phyloP scores from a whole-genome alignment of 2,113 vertebrate genomes.

The Cranoglanis bouderius region DNA sequence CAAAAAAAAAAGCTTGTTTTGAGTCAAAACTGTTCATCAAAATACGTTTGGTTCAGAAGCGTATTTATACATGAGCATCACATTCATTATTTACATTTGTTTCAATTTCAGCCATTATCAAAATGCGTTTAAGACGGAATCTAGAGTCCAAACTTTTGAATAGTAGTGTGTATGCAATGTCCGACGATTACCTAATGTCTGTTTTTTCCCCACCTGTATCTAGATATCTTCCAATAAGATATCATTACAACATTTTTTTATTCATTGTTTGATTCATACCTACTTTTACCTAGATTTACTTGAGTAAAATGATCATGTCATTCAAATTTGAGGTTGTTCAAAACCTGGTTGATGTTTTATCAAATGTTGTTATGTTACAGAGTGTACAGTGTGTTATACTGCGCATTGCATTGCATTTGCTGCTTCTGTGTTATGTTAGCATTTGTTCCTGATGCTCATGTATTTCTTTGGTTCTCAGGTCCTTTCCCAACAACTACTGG shows the following conservation, averaged over 20 bases:
- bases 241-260: background rate
- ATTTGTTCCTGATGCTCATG: background rate
- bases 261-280: background rate
- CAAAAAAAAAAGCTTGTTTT: no score
- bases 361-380: background rate
- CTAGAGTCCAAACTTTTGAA: background rate
- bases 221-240: background rate
- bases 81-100: background rate
- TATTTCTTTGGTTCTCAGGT: conserved; percentile 74
- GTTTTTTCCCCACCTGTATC: background rate
- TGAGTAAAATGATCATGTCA: background rate
- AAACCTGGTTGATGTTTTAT: background rate
- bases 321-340: background rate
- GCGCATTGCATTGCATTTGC: background rate
- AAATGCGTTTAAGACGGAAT: background rate
- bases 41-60: background rate
- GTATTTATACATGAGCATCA: background rate
- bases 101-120: background rate
- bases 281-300: background rate
- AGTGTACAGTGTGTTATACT: background rate
- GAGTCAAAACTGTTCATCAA: background rate
- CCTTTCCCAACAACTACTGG: conserved; percentile 98
- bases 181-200: background rate
- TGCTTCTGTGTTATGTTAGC: background rate
- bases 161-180: background rate